Conservation (phyloP, 2,113 vertebrate species). For the Puffinus mauretanicus region DNA sequence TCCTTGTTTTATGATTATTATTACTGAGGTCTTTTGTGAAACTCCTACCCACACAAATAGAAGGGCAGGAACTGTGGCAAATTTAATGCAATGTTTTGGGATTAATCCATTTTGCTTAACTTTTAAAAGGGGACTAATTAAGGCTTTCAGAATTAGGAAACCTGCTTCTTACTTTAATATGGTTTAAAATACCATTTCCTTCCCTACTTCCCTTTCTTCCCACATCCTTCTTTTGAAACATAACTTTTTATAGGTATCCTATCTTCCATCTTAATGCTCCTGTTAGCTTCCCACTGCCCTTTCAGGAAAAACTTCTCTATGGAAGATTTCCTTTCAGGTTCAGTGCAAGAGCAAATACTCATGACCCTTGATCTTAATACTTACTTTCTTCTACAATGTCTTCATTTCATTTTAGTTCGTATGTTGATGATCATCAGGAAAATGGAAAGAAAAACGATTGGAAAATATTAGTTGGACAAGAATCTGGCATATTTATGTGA, state of each 20-base stretch:
- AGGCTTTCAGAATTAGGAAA: conserved; percentile 40
- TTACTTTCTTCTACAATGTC: neutral
- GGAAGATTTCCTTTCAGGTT: conserved; percentile 54
- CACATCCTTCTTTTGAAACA: conserved; percentile 57
- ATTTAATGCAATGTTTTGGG: conserved; percentile 22
- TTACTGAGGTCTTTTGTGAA: conserved; percentile 53
- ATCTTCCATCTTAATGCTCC: conserved; percentile 56
- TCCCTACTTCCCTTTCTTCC: conserved; percentile 32
- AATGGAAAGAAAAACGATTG: neutral
- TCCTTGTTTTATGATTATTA: conserved; percentile 3
- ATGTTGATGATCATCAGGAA: neutral
- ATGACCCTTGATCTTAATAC: neutral
- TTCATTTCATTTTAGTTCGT: neutral
- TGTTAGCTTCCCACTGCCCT: neutral
- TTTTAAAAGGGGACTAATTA: conserved; percentile 32
- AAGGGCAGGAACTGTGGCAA: conserved; percentile 30
- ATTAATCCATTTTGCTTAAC: neutral
- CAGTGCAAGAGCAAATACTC: conserved; percentile 10
- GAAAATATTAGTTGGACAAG: neutral
- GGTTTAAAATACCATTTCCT: conserved; percentile 62
- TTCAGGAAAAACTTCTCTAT: conserved; percentile 50
- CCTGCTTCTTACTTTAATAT: conserved; percentile 4
- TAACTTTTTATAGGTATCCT: conserved; percentile 56
- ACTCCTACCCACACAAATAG: conserved; percentile 14
- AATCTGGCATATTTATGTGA: neutral